phyloP scores from a whole-genome alignment of 2,797 vertebrate genomes.

The Limnodromus scolopaceus region DNA sequence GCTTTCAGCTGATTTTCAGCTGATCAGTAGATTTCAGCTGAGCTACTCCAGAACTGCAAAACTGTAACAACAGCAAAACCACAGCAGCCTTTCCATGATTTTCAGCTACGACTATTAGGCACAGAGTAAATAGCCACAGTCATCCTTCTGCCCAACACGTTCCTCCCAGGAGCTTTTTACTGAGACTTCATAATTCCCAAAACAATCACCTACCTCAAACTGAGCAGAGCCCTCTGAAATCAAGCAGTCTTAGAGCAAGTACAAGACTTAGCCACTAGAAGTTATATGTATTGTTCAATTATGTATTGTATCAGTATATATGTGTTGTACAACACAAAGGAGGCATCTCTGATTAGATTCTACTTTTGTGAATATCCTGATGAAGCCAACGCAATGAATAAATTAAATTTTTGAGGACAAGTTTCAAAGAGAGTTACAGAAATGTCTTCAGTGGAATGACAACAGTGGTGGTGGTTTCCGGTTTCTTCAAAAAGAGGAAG shows the following conservation, averaged over 20 bases:
- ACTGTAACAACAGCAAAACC: neutral
- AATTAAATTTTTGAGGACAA: neutral
- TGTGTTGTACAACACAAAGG: neutral
- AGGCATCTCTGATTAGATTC: neutral
- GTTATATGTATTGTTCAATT: neutral
- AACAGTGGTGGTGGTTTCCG: neutral
- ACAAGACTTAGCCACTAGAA: neutral
- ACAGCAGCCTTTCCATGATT: neutral
- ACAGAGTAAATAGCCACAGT: neutral
- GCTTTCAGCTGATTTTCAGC: neutral
- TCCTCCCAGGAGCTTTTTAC: neutral
- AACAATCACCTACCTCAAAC: neutral
- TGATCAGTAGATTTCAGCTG: neutral
- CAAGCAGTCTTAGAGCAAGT: neutral
- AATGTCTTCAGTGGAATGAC: neutral
- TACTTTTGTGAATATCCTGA: neutral
- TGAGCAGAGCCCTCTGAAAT: neutral
- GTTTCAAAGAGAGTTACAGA: neutral
- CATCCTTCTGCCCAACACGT: neutral
- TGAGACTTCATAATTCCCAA: neutral
- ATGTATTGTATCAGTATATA: fast-evolving
- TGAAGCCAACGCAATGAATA: neutral
- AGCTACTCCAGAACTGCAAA: neutral
- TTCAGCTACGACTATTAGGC: neutral
- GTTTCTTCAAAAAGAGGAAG: neutral